A percentile compares a stretch with the other conserved stretches of the same genome.
Evolutionary conservation across 2,888 invertebrate species (phyloP).

Genomic region (Agrochola lota): DNA sequence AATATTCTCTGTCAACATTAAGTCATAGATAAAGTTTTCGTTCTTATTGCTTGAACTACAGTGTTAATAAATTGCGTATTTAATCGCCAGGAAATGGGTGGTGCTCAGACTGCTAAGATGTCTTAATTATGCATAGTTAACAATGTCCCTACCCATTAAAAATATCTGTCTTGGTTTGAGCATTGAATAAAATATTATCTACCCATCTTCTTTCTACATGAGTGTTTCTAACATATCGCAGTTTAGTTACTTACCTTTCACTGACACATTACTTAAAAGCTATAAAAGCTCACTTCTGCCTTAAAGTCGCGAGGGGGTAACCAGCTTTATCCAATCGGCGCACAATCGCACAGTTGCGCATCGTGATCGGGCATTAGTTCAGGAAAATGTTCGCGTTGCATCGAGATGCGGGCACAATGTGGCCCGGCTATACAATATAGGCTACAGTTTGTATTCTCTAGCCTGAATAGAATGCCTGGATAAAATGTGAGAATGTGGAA

Average conservation of each 20-base stretch:
- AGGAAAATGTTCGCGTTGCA: slow-evolving; percentile 66
- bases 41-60: background rate
- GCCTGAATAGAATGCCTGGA: slow-evolving; percentile 44
- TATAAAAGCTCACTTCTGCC: background rate
- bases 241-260: background rate
- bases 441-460: slow-evolving; percentile 26
- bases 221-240: background rate
- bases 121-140: too few species aligned
- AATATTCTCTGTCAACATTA: slow-evolving; percentile 29
- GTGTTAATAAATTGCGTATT: background rate
- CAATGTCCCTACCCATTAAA: too few species aligned
- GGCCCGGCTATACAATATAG: slow-evolving; percentile 1
- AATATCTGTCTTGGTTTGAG: too few species aligned
- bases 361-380: slow-evolving; percentile 75
- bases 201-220: too few species aligned
- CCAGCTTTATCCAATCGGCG: slow-evolving; percentile 69
- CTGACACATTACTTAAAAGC: background rate
- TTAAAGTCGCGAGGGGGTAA: slow-evolving; percentile 42
- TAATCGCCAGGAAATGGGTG: too few species aligned
- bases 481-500: slow-evolving; percentile 48
- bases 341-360: slow-evolving; percentile 74
- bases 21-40: background rate
- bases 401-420: slow-evolving; percentile 57
- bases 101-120: too few species aligned
- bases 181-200: too few species aligned